Evolutionary conservation across 2,113 vertebrate genomes (phyloP), one percentile per base, ranked within the genome.

Genomic region (Hypomesus transpacificus): DNA sequence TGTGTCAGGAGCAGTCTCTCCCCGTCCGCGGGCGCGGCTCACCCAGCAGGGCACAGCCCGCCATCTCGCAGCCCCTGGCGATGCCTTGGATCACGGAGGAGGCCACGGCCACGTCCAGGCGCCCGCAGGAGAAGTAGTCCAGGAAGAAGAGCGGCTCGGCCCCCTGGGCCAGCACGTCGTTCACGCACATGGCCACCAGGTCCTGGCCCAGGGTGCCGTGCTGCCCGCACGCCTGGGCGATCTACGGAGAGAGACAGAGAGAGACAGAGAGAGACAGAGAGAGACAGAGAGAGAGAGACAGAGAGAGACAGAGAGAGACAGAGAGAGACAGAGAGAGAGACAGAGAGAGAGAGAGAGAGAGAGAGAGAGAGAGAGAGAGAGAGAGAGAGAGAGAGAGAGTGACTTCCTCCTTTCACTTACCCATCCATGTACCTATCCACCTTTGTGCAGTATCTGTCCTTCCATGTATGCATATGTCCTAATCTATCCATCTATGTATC

Each of bases 91-190:
- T 88, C 68, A 98, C 92, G 0, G 89, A 60, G 52, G 92, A 86
- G 0, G 97, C 90, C 3, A 92, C 92, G 0, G 66, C 75, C n/a
- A 96, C 91, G 0, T 98, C 94, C n/a, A 99, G 91, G 21, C 81
- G 90, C n/a, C 97, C 96, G 34, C 97, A 98, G 82, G 97, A 93
- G 84, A 97, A 98, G 75, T 98, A 99, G 81, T 98, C 96, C 0
- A 99, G 93, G 91, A 99, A 98, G 91, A 98, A 97, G 65, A 99
- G 94, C 0, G 97, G 95, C 84, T 98, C 96, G 0, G 97, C 97
- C 1, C 95, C 97, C 75, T 98, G 96, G 14, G 96, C 95, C 81
- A 99, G 80, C 74, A 99, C 92, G 3, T 96, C 97, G 14, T 99
- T 99, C 59, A 96, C 95, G 61, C 97, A 99, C 97, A 99, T 96